phyloP scores from a whole-genome alignment of 2,113 vertebrate genomes.

The Hypocryptadius cinnamomeus region DNA sequence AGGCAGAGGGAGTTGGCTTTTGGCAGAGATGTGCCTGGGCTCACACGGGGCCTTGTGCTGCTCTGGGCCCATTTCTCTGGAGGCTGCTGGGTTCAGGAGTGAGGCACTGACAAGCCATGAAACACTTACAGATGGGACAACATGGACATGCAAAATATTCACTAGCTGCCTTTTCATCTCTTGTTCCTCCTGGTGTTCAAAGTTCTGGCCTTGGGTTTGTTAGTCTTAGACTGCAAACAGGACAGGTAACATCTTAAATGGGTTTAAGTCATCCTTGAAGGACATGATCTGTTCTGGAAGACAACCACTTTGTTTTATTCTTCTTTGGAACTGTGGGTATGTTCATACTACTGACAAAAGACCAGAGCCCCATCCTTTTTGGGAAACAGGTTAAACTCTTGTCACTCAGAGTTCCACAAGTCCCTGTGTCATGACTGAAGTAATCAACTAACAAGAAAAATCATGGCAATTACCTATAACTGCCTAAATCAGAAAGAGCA shows the following conservation, averaged over 20 bases:
- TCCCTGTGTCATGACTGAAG: neutral
- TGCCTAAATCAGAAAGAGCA: neutral
- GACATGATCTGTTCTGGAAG: neutral
- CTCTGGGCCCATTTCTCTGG: neutral
- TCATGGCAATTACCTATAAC: fast-evolving
- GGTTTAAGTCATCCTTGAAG: neutral
- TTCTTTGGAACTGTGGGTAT: neutral
- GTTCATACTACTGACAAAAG: neutral
- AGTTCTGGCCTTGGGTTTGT: neutral
- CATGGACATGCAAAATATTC: neutral
- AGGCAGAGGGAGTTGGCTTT: neutral
- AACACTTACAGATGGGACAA: neutral
- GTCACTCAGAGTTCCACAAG: neutral
- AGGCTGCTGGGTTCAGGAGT: neutral
- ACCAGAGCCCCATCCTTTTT: neutral
- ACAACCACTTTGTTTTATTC: neutral
- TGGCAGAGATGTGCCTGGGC: neutral
- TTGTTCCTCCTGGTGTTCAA: neutral
- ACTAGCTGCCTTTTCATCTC: neutral
- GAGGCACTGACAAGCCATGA: neutral
- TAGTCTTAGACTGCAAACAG: neutral
- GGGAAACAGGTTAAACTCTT: neutral
- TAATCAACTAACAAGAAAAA: neutral
- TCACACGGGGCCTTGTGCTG: fast-evolving
- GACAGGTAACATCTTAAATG: neutral